Conservation (phyloP, 2,888 invertebrate species). For the Dasysyrphus albostriatus region DNA sequence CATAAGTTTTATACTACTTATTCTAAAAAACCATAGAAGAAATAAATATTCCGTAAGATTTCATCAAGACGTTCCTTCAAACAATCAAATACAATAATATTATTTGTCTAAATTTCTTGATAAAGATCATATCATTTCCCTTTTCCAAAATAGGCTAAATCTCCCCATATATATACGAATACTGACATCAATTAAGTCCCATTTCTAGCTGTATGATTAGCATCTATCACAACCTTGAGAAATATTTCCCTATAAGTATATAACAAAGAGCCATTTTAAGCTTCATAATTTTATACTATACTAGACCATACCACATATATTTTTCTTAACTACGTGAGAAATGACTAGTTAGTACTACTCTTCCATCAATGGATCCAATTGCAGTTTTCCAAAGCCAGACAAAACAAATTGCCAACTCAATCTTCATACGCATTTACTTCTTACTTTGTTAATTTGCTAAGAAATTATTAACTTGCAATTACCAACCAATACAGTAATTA, state of each 20-base stretch:
- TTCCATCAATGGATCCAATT: conserved; percentile 26
- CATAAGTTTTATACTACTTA: too few relatives aligned
- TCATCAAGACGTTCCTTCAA: too few relatives aligned
- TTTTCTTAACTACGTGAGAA: neutral
- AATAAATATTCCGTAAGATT: too few relatives aligned
- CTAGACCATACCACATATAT: neutral
- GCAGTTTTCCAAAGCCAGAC: conserved; percentile 15
- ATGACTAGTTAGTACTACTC: neutral
- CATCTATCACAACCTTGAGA: conserved; percentile 63
- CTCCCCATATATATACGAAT: neutral
- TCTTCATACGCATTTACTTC: conserved; percentile 9
- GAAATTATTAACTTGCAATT: conserved; percentile 45
- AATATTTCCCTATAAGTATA: conserved; percentile 56
- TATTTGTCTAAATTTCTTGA: neutral
- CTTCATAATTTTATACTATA: conserved; percentile 20
- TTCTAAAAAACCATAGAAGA: too few relatives aligned
- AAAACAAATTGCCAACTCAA: conserved; percentile 32
- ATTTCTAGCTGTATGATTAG: conserved; percentile 28
- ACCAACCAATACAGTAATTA: conserved; percentile 41
- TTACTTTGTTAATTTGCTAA: neutral
- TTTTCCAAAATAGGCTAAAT: conserved; percentile 4
- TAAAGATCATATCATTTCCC: neutral
- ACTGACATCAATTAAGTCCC: neutral
- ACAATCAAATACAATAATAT: too few relatives aligned
- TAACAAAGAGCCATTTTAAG: conserved; percentile 20